Percentiles rank a stretch among this genome's conserved stretches.
These are phyloP conservation scores for Linurgus olivaceus DNA, from an alignment of 2,797 vertebrate species.

Conservation along the genomic window DNA sequence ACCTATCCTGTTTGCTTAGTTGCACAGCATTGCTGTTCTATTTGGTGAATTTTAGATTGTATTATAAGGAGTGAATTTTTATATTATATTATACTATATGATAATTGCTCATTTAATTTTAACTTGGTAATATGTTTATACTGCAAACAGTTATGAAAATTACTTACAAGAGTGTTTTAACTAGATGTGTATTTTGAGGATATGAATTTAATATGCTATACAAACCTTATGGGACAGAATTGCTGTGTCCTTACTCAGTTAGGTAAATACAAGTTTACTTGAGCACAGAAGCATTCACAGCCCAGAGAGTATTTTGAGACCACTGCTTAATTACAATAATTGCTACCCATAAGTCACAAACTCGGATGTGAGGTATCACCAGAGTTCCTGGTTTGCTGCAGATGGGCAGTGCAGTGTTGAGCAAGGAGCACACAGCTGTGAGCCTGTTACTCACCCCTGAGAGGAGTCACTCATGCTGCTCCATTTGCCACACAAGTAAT, in stretches of 20 bases:
- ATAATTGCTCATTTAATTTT: conserved; percentile 39
- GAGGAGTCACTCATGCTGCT: neutral
- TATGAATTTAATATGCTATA: neutral
- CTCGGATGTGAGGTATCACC: neutral
- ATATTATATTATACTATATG: neutral
- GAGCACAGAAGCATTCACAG: neutral
- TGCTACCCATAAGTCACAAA: neutral
- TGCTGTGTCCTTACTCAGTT: neutral
- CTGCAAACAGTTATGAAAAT: conserved; percentile 19
- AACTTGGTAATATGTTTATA: neutral
- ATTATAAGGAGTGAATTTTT: neutral
- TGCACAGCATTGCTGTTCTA: neutral
- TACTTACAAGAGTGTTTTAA: neutral
- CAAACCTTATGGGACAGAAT: neutral
- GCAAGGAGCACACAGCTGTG: neutral
- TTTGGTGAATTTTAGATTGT: neutral
- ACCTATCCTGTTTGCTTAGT: conserved; percentile 56
- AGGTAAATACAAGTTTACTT: neutral
- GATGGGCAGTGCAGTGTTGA: neutral
- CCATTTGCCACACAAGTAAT: neutral
- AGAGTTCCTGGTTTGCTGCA: neutral
- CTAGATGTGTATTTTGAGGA: neutral
- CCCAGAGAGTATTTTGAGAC: neutral
- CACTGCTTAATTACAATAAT: conserved; percentile 23
- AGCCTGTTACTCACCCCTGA: neutral